Base-by-base conservation (phyloP, 2,113 vertebrate species). In the Chinchilla lanigera region DNA sequence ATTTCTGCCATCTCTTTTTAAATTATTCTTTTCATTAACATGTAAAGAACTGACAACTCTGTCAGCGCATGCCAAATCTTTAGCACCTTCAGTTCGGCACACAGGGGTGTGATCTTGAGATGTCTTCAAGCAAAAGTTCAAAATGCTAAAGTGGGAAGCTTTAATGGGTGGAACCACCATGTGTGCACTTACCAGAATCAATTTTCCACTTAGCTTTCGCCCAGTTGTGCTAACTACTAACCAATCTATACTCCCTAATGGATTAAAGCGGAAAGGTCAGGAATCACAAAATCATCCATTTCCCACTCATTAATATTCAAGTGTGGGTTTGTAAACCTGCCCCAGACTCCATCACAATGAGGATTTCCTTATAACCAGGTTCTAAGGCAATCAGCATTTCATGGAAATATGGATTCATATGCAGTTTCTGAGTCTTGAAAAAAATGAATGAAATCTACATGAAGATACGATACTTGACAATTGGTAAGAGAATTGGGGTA, bases 141-240 rank as follows among this genome's bases (percentile, higher is more conserved):
- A 97, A 96, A 97, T 96, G 95, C 96, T 98, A 98, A 98, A 98
- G 95, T 2, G 93, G 83, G 92, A 97, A 94, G 88, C 97, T 97
- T 97, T 98, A 98, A 97, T 13, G 86, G 86, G 95, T 97, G 88
- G 97, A 98, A 97, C 86, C 96, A 97, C 97, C 95, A 90, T 96
- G 96, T 10, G 60, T 97, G 97, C 98, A 98, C 98, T 99, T 97
- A 97, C 96, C 38, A 93, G 95, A 98, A 99, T 99, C 98, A 98
- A 98, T 99, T 98, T 98, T 98, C 98, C 97, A 98, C 98, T 98
- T 98, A 98, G 97, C 96, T 94, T 98, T 98, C 97, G 97, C 93
- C 97, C 98, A 98, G 95, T 98, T 98, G 97, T 97, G 71, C 97
- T 98, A 98, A 98, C 98, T 98, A 96, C 97, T 94, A 92, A 97